Conservation (phyloP, 2,888 invertebrate genomes). For the Julus scanicus region DNA sequence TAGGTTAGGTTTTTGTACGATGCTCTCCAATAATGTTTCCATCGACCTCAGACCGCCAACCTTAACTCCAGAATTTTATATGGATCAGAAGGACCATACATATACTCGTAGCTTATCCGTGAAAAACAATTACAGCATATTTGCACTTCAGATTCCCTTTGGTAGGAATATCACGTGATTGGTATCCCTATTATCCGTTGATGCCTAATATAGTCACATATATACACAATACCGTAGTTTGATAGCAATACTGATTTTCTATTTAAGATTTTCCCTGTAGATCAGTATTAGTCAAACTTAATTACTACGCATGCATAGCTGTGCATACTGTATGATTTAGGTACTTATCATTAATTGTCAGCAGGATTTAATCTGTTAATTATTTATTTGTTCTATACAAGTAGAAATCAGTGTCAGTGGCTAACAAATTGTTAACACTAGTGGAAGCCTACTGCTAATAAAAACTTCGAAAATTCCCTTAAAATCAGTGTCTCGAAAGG, state of each 20-base stretch:
- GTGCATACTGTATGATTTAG: no score
- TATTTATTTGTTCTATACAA: no score
- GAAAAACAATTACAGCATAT: not conserved
- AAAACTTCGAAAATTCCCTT: no score
- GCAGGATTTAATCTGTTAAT: no score
- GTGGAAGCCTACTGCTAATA: no score
- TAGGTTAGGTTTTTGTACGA: not conserved
- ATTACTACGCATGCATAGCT: not conserved
- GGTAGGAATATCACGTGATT: not conserved
- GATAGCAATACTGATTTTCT: not conserved
- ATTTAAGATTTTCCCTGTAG: not conserved
- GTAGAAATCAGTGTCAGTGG: no score
- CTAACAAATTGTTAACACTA: no score
- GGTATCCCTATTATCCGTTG: not conserved
- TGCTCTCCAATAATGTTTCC: not conserved
- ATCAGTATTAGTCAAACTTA: not conserved
- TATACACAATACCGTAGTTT: not conserved
- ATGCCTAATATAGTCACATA: not conserved
- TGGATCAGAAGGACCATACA: not conserved
- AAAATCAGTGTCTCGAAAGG: no score
- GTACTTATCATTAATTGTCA: no score
- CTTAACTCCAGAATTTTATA: not conserved
- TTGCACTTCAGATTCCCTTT: not conserved
- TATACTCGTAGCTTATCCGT: not conserved
- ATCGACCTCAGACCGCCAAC: not conserved